Evolutionary conservation across 2,888 invertebrate species (phyloP).

Genomic region (Phaonia tiefii): DNA sequence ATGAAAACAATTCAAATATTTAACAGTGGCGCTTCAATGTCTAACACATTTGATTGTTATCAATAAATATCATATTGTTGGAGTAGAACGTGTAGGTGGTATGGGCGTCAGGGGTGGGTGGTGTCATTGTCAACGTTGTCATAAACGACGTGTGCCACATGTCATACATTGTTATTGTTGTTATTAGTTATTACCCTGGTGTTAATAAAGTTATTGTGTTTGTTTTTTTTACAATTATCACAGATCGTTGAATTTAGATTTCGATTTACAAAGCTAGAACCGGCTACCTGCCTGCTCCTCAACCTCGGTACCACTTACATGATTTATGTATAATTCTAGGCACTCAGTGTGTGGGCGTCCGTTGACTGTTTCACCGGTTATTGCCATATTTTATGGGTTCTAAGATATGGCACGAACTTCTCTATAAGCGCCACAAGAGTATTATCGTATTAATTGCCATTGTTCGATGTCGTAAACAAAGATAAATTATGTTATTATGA

Average conservation of each 20-base stretch:
- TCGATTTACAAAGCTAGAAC: neutral
- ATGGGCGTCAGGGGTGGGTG: neutral
- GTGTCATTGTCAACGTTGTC: constrained; percentile 13
- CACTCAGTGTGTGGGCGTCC: constrained; percentile 4
- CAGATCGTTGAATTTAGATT: too few relatives aligned
- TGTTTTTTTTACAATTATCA: neutral
- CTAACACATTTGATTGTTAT: constrained; percentile 65
- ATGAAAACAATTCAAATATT: neutral
- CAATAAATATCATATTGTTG: too few relatives aligned
- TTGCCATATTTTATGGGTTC: constrained; percentile 14
- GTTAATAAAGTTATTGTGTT: constrained; percentile 39
- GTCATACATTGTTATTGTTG: constrained; percentile 37
- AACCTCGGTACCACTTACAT: neutral
- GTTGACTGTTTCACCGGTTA: neutral
- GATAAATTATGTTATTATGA: constrained; percentile 28
- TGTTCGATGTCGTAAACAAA: constrained; percentile 21
- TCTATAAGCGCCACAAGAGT: neutral
- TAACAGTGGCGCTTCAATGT: constrained; percentile 62
- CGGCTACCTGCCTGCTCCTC: neutral
- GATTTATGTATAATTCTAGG: neutral
- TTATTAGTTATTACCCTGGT: constrained; percentile 35
- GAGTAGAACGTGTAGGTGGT: constrained; percentile 38
- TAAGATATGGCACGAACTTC: neutral
- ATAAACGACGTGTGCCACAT: constrained; percentile 50
- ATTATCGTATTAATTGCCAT: constrained; percentile 3